phyloP scores from a whole-genome alignment of 1,140 invertebrate species.

The Papilio polyxenes region DNA sequence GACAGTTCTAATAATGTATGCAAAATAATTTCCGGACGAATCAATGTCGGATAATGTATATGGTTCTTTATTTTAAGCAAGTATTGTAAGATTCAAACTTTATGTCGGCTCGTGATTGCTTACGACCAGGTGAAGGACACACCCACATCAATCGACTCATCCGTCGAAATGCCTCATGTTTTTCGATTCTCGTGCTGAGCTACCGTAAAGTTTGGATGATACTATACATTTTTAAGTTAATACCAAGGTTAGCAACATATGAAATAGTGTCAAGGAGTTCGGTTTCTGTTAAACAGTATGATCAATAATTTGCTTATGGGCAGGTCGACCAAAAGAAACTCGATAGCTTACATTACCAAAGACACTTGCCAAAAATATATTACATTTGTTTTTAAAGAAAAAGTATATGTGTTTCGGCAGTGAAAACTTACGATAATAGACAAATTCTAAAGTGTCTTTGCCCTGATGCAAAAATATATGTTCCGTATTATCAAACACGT shows the following conservation, averaged over 20 bases:
- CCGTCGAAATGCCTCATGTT: background rate
- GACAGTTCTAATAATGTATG: background rate
- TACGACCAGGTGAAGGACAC: no score
- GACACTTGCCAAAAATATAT: no score
- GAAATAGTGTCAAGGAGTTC: slow-evolving; percentile 13
- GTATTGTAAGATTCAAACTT: background rate
- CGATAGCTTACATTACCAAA: background rate
- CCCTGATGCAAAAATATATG: background rate
- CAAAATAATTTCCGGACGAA: slow-evolving; percentile 12
- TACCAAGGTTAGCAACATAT: slow-evolving; percentile 6
- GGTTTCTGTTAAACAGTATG: slow-evolving; percentile 4
- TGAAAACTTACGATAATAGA: no score
- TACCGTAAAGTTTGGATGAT: background rate
- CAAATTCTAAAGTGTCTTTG: background rate
- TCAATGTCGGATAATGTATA: background rate
- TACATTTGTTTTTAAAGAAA: no score
- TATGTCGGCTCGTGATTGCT: background rate
- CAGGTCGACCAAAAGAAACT: background rate
- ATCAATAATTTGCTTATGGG: slow-evolving; percentile 6
- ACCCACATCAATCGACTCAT: no score
- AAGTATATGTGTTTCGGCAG: no score
- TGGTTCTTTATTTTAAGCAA: background rate
- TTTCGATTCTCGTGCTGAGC: background rate
- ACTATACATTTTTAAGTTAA: slow-evolving; percentile 1
- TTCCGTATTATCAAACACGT: slow-evolving; percentile 19